phyloP scores from a whole-genome alignment of 2,888 invertebrate species.

The Melinopterus prodromus region DNA sequence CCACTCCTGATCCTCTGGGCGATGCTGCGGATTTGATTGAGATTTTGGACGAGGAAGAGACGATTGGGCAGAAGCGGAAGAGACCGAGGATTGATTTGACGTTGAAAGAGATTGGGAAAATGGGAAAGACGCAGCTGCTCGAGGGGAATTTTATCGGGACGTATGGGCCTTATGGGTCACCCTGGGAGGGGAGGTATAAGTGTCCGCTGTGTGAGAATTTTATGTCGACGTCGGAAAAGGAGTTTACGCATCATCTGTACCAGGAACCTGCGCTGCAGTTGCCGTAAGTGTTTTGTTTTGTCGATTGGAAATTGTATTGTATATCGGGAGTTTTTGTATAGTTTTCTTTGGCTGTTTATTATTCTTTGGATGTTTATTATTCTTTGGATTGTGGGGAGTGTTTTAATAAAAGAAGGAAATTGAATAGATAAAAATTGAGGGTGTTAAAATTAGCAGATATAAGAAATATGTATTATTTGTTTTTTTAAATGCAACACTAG shows the following conservation, averaged over 20 bases:
- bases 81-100: constrained; percentile 32
- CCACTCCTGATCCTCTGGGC: constrained; percentile 21
- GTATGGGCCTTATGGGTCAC: constrained; percentile 60
- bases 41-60: constrained; percentile 14
- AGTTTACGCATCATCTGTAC: constrained; percentile 73
- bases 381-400: not conserved
- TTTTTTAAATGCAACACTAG: too few relatives aligned
- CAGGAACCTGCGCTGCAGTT: constrained; percentile 60
- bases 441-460: too few relatives aligned
- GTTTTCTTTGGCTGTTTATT: constrained; percentile 14
- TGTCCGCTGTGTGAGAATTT: constrained; percentile 71
- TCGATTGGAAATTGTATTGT: constrained; percentile 67
- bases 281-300: not conserved
- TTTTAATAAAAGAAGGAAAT: too few relatives aligned
- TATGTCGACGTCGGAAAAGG: constrained; percentile 65
- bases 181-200: constrained; percentile 64
- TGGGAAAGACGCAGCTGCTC: constrained; percentile 42
- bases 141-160: constrained; percentile 41
- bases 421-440: too few relatives aligned
- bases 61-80: constrained; percentile 22
- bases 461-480: too few relatives aligned
- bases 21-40: constrained; percentile 27
- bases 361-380: not conserved
- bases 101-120: constrained; percentile 41
- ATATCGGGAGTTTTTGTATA: constrained; percentile 34